Conservation (phyloP, 2,797 vertebrate species). For the Poecilia velifera region DNA sequence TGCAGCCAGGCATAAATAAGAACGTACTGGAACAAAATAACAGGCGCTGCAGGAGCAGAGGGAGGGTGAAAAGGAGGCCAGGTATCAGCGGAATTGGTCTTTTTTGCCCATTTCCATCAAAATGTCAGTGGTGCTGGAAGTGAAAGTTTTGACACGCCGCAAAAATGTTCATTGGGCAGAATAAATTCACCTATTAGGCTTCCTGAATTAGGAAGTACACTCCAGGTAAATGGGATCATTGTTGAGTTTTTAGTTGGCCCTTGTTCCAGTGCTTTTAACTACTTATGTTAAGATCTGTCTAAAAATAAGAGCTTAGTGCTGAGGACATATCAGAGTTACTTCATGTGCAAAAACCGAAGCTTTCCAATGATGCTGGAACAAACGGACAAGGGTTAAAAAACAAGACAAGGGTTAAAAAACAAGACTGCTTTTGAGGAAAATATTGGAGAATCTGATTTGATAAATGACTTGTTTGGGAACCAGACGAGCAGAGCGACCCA, state of each 20-base stretch:
- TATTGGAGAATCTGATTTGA: slow-evolving; percentile 46
- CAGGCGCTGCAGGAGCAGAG: background rate
- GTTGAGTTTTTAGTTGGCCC: slow-evolving; percentile 8
- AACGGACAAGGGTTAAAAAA: background rate
- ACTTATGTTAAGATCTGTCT: background rate
- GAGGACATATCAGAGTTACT: background rate
- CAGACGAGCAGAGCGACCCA: slow-evolving; percentile 49
- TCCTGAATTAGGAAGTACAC: slow-evolving; percentile 28
- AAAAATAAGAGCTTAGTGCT: background rate
- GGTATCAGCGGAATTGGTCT: slow-evolving; percentile 40
- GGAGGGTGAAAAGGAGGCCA: slow-evolving; percentile 34
- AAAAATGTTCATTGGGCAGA: slow-evolving; percentile 49
- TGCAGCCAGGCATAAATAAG: slow-evolving; percentile 19
- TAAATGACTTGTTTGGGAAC: slow-evolving; percentile 62
- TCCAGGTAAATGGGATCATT: slow-evolving; percentile 30
- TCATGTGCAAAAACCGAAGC: background rate
- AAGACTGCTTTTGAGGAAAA: slow-evolving; percentile 54
- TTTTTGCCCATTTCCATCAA: slow-evolving; percentile 48
- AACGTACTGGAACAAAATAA: slow-evolving; percentile 16
- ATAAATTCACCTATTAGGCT: slow-evolving; percentile 50
- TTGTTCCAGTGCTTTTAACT: slow-evolving; percentile 3
- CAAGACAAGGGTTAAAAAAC: slow-evolving; percentile 17
- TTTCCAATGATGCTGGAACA: background rate
- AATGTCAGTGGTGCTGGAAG: slow-evolving; percentile 44
- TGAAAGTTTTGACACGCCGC: slow-evolving; percentile 45